Conservation (phyloP, 2,888 invertebrate genomes). For the Sphecodes monilicornis region DNA sequence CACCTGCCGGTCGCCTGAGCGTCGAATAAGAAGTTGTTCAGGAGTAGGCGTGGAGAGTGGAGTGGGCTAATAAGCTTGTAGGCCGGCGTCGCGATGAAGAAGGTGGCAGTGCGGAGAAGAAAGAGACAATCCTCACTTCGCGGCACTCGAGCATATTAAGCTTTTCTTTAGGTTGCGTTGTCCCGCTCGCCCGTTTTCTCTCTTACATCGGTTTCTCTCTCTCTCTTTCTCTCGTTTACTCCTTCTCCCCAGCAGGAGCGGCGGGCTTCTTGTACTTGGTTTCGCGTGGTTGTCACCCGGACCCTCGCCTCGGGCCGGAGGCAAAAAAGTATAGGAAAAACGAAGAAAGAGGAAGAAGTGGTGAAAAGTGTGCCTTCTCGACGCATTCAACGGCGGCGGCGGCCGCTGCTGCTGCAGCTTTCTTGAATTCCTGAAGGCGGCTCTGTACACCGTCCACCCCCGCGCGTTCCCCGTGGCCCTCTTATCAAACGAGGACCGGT, state of each 20-base stretch:
- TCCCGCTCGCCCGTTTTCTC: constrained; percentile 8
- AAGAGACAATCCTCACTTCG: constrained; percentile 67
- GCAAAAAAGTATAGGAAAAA: constrained; percentile 41
- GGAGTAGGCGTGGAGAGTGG: constrained; percentile 32
- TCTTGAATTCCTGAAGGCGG: constrained; percentile 75
- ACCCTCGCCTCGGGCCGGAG: constrained; percentile 43
- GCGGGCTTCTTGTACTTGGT: constrained; percentile 32
- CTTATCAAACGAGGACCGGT: constrained; percentile 47
- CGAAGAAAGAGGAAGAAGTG: constrained; percentile 51
- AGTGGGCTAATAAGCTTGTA: constrained; percentile 65
- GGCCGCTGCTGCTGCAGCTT: constrained; percentile 59
- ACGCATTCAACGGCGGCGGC: constrained; percentile 64
- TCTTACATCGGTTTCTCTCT: neutral
- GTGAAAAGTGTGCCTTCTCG: constrained; percentile 69
- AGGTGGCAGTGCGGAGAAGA: constrained; percentile 50
- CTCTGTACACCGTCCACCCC: constrained; percentile 30
- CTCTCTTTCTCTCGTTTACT: constrained; percentile 7
- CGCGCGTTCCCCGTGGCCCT: constrained; percentile 33
- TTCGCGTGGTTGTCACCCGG: constrained; percentile 39
- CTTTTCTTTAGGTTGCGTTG: constrained; percentile 57
- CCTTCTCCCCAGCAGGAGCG: neutral
- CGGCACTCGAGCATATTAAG: constrained; percentile 67
- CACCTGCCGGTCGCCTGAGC: constrained; percentile 17
- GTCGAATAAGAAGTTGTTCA: constrained; percentile 39
- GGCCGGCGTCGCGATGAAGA: constrained; percentile 37